Evolutionary conservation across 2,113 vertebrate genomes (phyloP), one percentile per base, ranked within the genome.

Genomic region (Charadrius vociferus): DNA sequence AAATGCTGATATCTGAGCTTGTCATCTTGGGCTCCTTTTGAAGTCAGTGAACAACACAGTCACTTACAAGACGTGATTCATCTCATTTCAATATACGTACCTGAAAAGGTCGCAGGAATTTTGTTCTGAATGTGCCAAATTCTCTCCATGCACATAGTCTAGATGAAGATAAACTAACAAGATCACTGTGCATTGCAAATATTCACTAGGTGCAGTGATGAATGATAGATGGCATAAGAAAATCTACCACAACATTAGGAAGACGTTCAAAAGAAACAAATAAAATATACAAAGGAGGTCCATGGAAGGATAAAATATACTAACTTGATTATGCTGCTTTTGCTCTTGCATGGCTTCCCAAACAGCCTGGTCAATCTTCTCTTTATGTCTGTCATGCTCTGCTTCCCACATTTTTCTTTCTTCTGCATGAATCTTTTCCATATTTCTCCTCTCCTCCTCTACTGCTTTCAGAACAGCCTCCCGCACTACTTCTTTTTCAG

Each of bases 341-440:
- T 98, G 97, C 37, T 98, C 97, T 79, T 97, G 92, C 55, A 98
- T 72, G 52, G 97, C 98, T 65, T 97, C 96, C 55, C 68, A 55
- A 90, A 98, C 95, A 47, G 96, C 97, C 75, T 97, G 95, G 37
- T 97, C 81, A 65, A 98, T 85, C 65, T 95, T 87, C 75, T 98
- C 97, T 78, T 97, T 94, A 10, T 98, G 95, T 85, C 92, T 97
- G 12, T 89, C 95, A 59, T 91, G 65, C 74, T 98, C 98, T 55
- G 93, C 93, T 93, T 98, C 97, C 98, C 98, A 98, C 17, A 95
- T 56, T 88, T 98, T 97, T 81, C 97, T 98, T 88, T 98, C 98
- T 91, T 98, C 97, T 50, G 88, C 95, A 19, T 98, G 98, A 29
- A 87, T 81, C 83, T 97, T 98, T 78, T 97, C 97, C 91, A 98